Evolutionary conservation across 1,140 invertebrate species (phyloP).

Genomic region (Neodiprion fabricii): DNA sequence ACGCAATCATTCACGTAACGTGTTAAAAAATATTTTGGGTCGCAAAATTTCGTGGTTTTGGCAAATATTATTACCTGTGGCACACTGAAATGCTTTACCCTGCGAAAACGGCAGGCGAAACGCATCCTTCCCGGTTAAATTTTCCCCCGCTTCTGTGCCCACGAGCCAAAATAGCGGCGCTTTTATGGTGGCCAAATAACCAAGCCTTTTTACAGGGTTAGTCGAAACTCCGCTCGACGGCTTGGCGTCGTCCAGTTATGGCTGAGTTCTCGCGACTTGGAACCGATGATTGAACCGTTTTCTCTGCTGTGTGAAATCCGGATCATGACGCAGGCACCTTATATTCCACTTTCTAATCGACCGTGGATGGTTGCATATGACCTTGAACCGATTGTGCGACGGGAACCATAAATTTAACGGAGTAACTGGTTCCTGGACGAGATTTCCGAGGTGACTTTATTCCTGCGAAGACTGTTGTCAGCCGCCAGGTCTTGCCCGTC

Average conservation of each 20-base stretch:
- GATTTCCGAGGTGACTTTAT: slow-evolving; percentile 10
- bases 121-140: background rate
- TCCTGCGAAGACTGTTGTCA: slow-evolving; percentile 32
- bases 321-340: too few relatives aligned
- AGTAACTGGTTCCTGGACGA: background rate
- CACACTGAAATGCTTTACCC: slow-evolving; percentile 3
- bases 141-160: slow-evolving; percentile 5
- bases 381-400: background rate
- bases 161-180: slow-evolving; percentile 39
- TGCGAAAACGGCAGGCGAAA: slow-evolving; percentile 6
- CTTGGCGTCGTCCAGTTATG: background rate
- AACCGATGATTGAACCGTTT: too few relatives aligned
- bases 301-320: too few relatives aligned
- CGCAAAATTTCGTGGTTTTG: slow-evolving; percentile 34
- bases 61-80: background rate
- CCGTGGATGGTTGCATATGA: background rate
- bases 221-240: background rate
- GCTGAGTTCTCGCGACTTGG: background rate
- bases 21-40: slow-evolving; percentile 44
- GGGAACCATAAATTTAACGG: background rate
- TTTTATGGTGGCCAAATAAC: slow-evolving; percentile 50
- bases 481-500: too few relatives aligned
- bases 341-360: too few relatives aligned
- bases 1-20: slow-evolving; percentile 24
- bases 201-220: slow-evolving; percentile 42